Conservation (phyloP, 1,140 invertebrate species). For the Polypedilum vanderplanki region DNA sequence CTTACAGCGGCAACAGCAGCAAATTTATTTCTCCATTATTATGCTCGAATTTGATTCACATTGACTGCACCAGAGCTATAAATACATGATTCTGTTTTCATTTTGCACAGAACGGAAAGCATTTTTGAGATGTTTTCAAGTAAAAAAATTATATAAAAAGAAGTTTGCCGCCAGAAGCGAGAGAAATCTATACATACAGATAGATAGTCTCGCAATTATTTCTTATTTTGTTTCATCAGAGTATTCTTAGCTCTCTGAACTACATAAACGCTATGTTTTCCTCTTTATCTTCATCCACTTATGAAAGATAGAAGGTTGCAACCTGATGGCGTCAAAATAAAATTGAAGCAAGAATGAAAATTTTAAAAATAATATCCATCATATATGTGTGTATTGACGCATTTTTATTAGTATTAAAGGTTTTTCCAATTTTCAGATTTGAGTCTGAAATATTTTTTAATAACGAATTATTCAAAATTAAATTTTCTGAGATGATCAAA, state of each 20-base stretch:
- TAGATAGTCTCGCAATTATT: background rate
- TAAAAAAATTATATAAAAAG: background rate
- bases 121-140: too few relatives aligned
- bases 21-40: too few relatives aligned
- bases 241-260: background rate
- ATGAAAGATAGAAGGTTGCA: conserved; percentile 1
- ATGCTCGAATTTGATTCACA: too few relatives aligned
- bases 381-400: too few relatives aligned
- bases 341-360: background rate
- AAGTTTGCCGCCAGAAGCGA: background rate
- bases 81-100: too few relatives aligned
- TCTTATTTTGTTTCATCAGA: background rate
- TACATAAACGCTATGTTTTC: background rate
- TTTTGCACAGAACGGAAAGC: too few relatives aligned
- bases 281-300: background rate
- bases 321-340: conserved; percentile 14
- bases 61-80: too few relatives aligned
- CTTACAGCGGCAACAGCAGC: background rate
- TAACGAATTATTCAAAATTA: too few relatives aligned
- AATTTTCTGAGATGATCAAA: too few relatives aligned
- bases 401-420: too few relatives aligned
- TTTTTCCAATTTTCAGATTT: too few relatives aligned
- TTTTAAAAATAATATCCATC: too few relatives aligned
- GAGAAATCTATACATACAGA: background rate
- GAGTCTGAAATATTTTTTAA: background rate